Conservation (phyloP, 2,888 invertebrate species). For the Neoscelio sp. region DNA sequence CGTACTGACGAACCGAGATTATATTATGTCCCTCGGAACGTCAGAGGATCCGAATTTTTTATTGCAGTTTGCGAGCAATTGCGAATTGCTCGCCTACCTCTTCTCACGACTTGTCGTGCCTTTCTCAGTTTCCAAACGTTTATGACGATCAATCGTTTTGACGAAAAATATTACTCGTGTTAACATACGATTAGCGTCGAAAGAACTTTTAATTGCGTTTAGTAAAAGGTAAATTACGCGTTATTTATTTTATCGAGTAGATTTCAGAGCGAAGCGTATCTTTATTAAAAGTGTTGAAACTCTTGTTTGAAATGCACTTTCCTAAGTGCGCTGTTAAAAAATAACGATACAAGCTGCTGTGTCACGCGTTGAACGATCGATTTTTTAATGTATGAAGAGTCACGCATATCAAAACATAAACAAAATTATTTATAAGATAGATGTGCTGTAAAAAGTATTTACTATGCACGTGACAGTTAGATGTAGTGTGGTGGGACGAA, state of each 20-base stretch:
- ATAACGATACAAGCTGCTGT: too few relatives aligned
- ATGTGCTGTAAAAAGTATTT: too few relatives aligned
- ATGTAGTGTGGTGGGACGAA: too few relatives aligned
- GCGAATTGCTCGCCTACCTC: neutral
- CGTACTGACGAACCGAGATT: conserved; percentile 63
- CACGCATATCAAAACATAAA: conserved; percentile 5
- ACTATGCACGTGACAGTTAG: too few relatives aligned
- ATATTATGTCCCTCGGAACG: conserved; percentile 52
- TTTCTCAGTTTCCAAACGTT: conserved; percentile 25
- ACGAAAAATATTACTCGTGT: neutral
- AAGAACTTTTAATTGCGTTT: too few relatives aligned
- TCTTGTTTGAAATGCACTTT: too few relatives aligned
- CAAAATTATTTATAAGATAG: neutral
- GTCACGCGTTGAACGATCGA: conserved; percentile 1
- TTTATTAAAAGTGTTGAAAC: too few relatives aligned
- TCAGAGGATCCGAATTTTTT: conserved; percentile 46
- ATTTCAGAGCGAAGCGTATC: too few relatives aligned
- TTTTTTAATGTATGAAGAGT: conserved; percentile 6
- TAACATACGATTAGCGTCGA: too few relatives aligned
- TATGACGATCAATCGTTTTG: neutral
- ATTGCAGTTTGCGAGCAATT: conserved; percentile 15
- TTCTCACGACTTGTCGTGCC: conserved; percentile 7
- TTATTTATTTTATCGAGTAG: too few relatives aligned
- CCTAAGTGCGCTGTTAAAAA: too few relatives aligned
- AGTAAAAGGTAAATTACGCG: too few relatives aligned